These are phyloP conservation scores for Nothobranchius kuhntae DNA, from an alignment of 2,113 vertebrate genomes.

Conservation along the genomic window DNA sequence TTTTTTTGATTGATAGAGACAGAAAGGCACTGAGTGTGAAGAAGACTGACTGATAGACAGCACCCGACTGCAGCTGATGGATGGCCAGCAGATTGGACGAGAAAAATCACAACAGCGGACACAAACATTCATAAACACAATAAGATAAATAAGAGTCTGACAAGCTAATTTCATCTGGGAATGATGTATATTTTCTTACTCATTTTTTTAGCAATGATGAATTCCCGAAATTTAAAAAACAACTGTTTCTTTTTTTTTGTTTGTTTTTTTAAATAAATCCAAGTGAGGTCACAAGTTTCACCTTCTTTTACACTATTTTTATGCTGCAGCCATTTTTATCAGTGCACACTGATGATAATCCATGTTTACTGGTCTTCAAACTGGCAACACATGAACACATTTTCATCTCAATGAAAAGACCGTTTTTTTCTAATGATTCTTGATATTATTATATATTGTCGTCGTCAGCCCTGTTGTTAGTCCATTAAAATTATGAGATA, in stretches of 20 bases:
- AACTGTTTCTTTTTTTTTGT: no score
- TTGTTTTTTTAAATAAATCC: not conserved
- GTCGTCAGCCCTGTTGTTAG: no score
- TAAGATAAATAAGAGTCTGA: not conserved
- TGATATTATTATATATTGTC: no score
- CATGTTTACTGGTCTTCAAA: not conserved
- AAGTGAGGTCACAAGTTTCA: not conserved
- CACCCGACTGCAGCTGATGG: conserved; percentile 15
- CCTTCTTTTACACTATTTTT: not conserved
- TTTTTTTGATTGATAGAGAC: conserved; percentile 6
- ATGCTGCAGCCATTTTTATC: not conserved
- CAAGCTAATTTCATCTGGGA: not conserved
- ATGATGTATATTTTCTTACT: no score
- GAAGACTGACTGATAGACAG: conserved; percentile 12
- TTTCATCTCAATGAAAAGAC: not conserved
- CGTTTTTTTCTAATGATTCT: no score
- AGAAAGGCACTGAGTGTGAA: conserved; percentile 11
- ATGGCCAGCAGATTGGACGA: conserved; percentile 1
- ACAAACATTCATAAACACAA: conserved; percentile 1
- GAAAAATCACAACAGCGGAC: conserved; percentile 3
- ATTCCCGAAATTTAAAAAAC: no score
- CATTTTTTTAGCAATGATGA: no score
- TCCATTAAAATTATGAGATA: no score
- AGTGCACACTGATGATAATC: not conserved
- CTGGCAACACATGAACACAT: not conserved